Conservation (phyloP, 64 coral and sea anemone species). For the Exaiptasia diaphana region DNA sequence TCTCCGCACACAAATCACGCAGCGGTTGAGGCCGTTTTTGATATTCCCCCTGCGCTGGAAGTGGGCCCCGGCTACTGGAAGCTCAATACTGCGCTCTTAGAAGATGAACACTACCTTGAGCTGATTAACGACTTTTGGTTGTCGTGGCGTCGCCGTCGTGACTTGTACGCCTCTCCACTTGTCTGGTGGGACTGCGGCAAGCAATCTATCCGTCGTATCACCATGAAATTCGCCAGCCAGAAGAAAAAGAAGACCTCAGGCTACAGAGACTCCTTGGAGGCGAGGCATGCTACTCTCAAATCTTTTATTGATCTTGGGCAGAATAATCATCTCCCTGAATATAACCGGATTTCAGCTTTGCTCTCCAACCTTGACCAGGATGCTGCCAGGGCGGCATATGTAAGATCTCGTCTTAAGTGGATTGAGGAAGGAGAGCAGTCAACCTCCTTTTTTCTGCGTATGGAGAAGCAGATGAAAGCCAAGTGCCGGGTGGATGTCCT, state of each 20-base stretch:
- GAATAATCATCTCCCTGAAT: no score
- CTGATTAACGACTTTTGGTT: background rate
- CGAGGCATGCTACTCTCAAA: no score
- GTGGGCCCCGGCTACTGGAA: background rate
- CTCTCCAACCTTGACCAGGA: background rate
- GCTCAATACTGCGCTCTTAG: background rate
- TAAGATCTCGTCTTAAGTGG: background rate
- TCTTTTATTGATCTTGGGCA: no score
- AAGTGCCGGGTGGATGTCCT: background rate
- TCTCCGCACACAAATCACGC: background rate
- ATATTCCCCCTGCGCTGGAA: background rate
- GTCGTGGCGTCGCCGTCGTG: background rate
- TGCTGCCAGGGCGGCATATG: background rate
- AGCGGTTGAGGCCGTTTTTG: background rate
- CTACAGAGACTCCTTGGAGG: background rate
- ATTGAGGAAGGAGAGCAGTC: slow-evolving; percentile 25
- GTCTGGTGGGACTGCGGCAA: background rate
- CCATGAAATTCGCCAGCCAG: no score
- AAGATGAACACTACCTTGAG: background rate
- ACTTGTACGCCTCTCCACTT: background rate
- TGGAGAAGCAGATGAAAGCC: background rate
- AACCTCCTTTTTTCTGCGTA: background rate
- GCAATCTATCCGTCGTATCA: no score
- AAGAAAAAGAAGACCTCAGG: no score
- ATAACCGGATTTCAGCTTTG: no score